These are phyloP conservation scores for Paratilapia polleni DNA, from an alignment of 2,113 vertebrate species.

Conservation along the genomic window DNA sequence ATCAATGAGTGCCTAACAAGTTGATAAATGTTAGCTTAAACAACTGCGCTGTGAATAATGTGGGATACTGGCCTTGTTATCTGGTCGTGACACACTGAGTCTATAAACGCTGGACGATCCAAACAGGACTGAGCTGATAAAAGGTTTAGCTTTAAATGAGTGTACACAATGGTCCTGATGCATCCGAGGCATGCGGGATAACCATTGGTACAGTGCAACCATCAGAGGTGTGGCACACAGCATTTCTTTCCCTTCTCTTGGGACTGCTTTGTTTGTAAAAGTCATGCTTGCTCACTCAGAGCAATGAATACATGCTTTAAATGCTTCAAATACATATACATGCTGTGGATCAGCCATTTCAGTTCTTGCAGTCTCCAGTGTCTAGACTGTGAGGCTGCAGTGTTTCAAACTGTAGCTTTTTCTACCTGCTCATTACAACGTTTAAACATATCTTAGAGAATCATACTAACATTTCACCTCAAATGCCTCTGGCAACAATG, in stretches of 20 bases:
- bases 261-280: neutral
- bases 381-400: slow-evolving; percentile 32
- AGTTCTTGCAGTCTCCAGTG: neutral
- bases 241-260: neutral
- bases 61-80: neutral
- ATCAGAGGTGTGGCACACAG: neutral
- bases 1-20: neutral
- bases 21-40: neutral
- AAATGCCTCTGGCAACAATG: slow-evolving; percentile 48
- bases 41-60: neutral
- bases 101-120: neutral
- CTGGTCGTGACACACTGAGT: neutral
- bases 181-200: too few species aligned
- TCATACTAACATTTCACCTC: slow-evolving; percentile 36
- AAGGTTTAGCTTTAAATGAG: neutral
- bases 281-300: neutral
- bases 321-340: neutral
- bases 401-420: neutral
- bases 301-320: neutral
- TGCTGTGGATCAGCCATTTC: neutral
- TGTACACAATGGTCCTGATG: neutral
- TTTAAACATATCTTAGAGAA: slow-evolving; percentile 37
- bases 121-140: neutral
- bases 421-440: slow-evolving; percentile 47
- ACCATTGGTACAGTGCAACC: neutral